Percentiles rank a stretch among this genome's conserved stretches.
Conservation (phyloP, 2,113 vertebrate species). For the Tonatia bakeri region DNA sequence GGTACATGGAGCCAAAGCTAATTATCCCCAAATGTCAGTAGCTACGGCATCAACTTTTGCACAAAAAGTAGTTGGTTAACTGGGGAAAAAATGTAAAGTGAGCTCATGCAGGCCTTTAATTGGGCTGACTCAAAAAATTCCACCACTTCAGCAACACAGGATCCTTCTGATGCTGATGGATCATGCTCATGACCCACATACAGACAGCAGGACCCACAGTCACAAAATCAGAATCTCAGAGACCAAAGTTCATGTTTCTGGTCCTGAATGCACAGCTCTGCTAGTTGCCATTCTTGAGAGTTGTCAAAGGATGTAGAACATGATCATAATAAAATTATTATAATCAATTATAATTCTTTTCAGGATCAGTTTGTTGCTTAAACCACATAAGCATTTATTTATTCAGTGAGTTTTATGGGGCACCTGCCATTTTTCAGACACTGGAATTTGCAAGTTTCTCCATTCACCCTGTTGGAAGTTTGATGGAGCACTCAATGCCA, state of each 20-base stretch:
- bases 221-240: background rate
- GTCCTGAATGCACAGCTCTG: background rate
- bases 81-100: slow-evolving; percentile 42
- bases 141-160: background rate
- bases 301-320: background rate
- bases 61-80: slow-evolving; percentile 38
- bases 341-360: background rate
- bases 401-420: background rate
- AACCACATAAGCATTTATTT: background rate
- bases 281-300: background rate
- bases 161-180: background rate
- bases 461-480: background rate
- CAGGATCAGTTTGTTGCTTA: background rate
- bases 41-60: background rate
- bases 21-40: slow-evolving; percentile 12
- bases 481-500: background rate
- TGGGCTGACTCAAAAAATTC: background rate
- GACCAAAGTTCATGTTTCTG: background rate
- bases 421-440: background rate
- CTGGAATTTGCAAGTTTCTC: background rate
- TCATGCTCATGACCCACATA: background rate
- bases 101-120: slow-evolving; percentile 40
- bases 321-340: background rate
- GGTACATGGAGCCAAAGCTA: slow-evolving; percentile 37
- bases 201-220: background rate